Evolutionary conservation across 2,797 vertebrate genomes (phyloP), one percentile per base, ranked within the genome.

Genomic region (Enteromius anoplus): DNA sequence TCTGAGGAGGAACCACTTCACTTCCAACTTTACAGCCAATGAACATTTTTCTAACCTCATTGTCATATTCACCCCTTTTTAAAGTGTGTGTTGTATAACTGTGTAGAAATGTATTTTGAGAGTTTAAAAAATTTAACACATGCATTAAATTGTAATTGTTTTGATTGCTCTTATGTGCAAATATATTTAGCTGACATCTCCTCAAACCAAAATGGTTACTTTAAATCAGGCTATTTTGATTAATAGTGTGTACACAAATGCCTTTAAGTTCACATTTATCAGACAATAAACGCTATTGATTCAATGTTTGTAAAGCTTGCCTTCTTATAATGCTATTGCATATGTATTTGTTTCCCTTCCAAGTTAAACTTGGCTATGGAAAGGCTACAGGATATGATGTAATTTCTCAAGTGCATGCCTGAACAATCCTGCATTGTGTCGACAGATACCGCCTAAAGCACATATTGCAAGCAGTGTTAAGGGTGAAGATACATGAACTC

Each of bases 381-480:
- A 76, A 64, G 37, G 49, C 12, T 23, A 89, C 85, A 91, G 91
- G 90, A 92, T 91, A 78, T 93, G 89, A 91, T 90, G 88, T 88
- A 88, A 92, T 19, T 1, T 62, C 80, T 90, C 87, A 83, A 90
- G 89, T 86, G 70, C 87, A 86, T 85, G 87, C 88, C 77, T 85
- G 83, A 89, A 93, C 91, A 93, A 91, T 89, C 80, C 77, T 32
- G 87, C 81, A 92, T 93, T 93, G 92, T 94, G 90, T 17, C 65
- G 81, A 65, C 17, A 80, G 89, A 85, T 89, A 84, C 71, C 89
- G 87, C 93, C 92, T 88, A 90, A 71, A 29, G 80, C 88, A 91
- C 84, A 91, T 85, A 69, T 9, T 68, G 49, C 64, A 34, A 89
- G 85, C 87, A 75, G 83, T 84, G 83, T 60, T 86, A 71, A 21